A percentile compares a stretch with the other conserved stretches of the same genome.
phyloP scores from a whole-genome alignment of 2,113 vertebrate species.

The Perca fluviatilis region DNA sequence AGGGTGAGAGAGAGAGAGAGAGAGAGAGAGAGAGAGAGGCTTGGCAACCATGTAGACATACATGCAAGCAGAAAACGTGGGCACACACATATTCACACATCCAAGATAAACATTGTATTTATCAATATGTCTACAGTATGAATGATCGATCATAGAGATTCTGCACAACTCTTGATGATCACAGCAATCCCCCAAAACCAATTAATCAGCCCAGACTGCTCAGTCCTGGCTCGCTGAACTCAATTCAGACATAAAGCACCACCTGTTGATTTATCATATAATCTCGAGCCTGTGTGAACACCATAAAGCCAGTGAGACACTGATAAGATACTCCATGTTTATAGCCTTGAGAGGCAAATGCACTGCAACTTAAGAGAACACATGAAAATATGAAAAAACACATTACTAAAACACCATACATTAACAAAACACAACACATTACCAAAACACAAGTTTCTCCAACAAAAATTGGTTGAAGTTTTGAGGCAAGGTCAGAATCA shows the following conservation, averaged over 20 bases:
- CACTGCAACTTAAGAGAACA: no score
- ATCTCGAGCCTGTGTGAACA: slow-evolving; percentile 57
- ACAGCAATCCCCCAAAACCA: neutral
- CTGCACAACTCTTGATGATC: slow-evolving; percentile 11
- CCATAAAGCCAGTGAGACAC: slow-evolving; percentile 30
- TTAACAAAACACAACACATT: no score
- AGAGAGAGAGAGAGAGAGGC: no score
- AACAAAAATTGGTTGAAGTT: no score
- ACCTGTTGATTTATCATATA: slow-evolving; percentile 11
- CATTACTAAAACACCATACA: no score
- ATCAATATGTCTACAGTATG: neutral
- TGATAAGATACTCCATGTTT: slow-evolving; percentile 51
- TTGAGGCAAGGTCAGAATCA: no score
- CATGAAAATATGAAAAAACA: no score
- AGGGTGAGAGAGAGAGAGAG: no score
- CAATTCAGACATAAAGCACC: slow-evolving; percentile 27
- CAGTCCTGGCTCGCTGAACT: slow-evolving; percentile 10
- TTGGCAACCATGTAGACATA: slow-evolving; percentile 1
- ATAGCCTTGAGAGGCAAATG: no score
- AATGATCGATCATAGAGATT: slow-evolving; percentile 23
- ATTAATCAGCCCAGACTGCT: slow-evolving; percentile 41
- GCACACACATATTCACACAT: no score
- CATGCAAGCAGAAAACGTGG: neutral
- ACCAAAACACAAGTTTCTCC: no score
- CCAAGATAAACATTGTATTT: slow-evolving; percentile 1